phyloP scores from a whole-genome alignment of 2,797 vertebrate genomes.

The Etheostoma perlongum region DNA sequence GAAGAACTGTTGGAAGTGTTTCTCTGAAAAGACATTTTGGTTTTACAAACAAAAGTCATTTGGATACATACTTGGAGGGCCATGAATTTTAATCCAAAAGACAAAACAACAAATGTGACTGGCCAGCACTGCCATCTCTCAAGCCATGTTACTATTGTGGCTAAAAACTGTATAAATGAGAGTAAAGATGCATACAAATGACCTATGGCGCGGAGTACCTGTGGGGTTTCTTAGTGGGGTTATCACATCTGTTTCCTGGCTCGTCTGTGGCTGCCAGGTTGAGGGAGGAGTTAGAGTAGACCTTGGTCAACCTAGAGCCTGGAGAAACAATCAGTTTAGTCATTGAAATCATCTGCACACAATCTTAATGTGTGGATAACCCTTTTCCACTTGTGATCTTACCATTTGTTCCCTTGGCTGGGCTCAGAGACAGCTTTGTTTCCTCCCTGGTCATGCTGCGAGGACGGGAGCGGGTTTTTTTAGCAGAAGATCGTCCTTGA shows the following conservation, averaged over 20 bases:
- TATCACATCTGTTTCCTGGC: constrained; percentile 51
- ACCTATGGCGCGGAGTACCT: constrained; percentile 62
- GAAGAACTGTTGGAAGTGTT: too few relatives aligned
- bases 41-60: background rate
- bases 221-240: constrained; percentile 68
- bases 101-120: background rate
- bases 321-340: constrained; percentile 13
- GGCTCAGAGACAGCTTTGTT: constrained; percentile 86
- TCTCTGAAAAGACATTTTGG: too few relatives aligned
- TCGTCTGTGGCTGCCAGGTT: constrained; percentile 87
- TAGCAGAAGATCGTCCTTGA: constrained; percentile 55
- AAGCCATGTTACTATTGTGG: too few relatives aligned
- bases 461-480: constrained; percentile 84
- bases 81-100: background rate
- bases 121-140: background rate
- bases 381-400: constrained; percentile 31
- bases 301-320: constrained; percentile 85
- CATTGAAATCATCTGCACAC: background rate
- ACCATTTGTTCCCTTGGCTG: constrained; percentile 86
- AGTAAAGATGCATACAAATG: background rate
- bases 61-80: too few relatives aligned
- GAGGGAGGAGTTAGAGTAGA: constrained; percentile 90
- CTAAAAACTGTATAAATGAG: background rate
- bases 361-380: too few relatives aligned
- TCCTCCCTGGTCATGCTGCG: constrained; percentile 90